A percentile compares a stretch with the other conserved stretches of the same genome.
These are phyloP conservation scores for Amitus sp. DNA, from an alignment of 2,888 invertebrate genomes.

Conservation along the genomic window DNA sequence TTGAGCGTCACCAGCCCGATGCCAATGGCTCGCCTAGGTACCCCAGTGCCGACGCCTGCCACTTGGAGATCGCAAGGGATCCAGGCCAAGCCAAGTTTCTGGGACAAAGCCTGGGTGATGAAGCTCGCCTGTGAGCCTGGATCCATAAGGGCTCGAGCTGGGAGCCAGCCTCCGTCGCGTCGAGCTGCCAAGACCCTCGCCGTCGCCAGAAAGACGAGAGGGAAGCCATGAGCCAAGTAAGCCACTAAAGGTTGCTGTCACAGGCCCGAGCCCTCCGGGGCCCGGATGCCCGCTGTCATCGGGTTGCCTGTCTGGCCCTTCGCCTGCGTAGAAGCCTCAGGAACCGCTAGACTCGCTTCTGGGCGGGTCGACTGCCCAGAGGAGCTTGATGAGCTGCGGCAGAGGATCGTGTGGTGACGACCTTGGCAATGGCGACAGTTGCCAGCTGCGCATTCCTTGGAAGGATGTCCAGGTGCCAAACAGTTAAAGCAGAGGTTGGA, in stretches of 20 bases:
- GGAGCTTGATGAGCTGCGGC: too few species aligned
- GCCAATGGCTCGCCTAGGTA: background rate
- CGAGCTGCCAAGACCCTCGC: background rate
- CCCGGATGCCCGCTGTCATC: too few species aligned
- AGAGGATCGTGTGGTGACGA: slow-evolving; percentile 1
- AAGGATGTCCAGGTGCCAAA: slow-evolving; percentile 4
- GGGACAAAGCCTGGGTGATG: background rate
- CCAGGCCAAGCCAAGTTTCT: background rate
- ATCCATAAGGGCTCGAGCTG: slow-evolving; percentile 5
- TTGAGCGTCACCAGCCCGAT: background rate
- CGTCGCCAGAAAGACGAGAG: slow-evolving; percentile 7
- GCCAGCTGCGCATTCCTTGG: background rate
- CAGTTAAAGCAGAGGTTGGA: slow-evolving; percentile 13
- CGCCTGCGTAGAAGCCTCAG: too few species aligned
- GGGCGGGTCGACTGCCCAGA: too few species aligned
- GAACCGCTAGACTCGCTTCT: too few species aligned
- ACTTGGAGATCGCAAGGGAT: background rate
- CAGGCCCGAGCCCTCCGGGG: too few species aligned
- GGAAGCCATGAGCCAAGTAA: background rate
- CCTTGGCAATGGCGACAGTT: slow-evolving; percentile 5
- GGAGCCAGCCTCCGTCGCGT: background rate
- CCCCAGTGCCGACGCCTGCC: background rate
- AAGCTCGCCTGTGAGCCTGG: slow-evolving; percentile 3
- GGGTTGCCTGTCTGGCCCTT: too few species aligned
- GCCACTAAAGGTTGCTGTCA: too few species aligned